Evolutionary conservation across 2,888 invertebrate species (phyloP).

Genomic region (Leucania comma): DNA sequence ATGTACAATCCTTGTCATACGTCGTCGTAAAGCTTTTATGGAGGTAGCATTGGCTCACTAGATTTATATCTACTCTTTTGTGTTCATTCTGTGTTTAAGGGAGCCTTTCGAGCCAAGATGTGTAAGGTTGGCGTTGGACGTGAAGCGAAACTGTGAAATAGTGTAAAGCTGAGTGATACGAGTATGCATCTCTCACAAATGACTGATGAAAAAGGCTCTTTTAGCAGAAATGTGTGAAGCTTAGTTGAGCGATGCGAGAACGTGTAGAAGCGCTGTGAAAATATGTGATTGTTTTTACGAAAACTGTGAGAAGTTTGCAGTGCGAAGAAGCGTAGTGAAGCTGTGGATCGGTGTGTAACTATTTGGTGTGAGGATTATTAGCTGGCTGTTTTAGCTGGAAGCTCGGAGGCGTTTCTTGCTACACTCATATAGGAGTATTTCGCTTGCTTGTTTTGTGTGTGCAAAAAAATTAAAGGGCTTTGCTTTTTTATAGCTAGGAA

Average conservation of each 20-base stretch:
- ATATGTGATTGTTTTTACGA: background rate
- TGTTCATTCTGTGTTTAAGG: slow-evolving; percentile 1
- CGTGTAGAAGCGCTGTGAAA: background rate
- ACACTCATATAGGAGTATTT: no score
- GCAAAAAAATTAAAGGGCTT: background rate
- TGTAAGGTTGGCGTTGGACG: background rate
- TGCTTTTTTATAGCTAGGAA: background rate
- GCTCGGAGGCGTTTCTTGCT: no score
- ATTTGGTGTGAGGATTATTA: background rate
- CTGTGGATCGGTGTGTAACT: background rate
- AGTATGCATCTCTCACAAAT: no score
- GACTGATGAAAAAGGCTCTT: no score
- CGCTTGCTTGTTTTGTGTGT: background rate
- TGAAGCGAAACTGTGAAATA: no score
- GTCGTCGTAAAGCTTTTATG: slow-evolving; percentile 51
- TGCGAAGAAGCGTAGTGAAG: no score
- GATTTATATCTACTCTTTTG: slow-evolving; percentile 43
- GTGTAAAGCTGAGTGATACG: no score
- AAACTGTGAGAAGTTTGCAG: background rate
- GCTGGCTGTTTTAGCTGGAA: background rate
- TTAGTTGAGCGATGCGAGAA: background rate
- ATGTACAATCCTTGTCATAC: slow-evolving; percentile 35
- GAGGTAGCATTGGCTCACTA: slow-evolving; percentile 39
- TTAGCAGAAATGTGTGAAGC: background rate
- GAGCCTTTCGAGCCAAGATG: background rate